Evolutionary conservation across 2,797 vertebrate species (phyloP).

Genomic region (Catostomus latipinnis): DNA sequence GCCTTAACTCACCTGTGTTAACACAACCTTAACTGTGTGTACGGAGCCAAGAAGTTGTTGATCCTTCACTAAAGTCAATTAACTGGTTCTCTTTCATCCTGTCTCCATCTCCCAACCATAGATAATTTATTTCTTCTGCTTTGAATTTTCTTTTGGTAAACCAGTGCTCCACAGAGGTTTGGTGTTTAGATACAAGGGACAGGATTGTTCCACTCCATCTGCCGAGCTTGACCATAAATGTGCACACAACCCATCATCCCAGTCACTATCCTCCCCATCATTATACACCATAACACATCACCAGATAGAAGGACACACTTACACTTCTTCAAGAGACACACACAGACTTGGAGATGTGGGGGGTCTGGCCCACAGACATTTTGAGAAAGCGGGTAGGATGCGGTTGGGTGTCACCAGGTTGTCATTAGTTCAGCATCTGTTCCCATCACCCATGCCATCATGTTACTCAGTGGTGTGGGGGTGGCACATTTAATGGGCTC

Average conservation of each 20-base stretch:
- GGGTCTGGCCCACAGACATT: conserved; percentile 56
- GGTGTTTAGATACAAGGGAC: conserved; percentile 18
- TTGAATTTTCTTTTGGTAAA: conserved; percentile 8
- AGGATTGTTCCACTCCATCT: conserved; percentile 21
- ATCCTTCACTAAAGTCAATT: conserved; percentile 20
- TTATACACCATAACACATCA: conserved; percentile 17
- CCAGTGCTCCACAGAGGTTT: conserved; percentile 15
- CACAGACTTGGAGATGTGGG: conserved; percentile 41
- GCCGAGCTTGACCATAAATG: conserved; percentile 19
- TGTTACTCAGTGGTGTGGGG: conserved; percentile 81
- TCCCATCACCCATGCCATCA: conserved; percentile 87
- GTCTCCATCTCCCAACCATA: background rate
- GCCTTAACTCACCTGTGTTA: no score
- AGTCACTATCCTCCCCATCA: background rate
- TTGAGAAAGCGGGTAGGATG: conserved; percentile 71
- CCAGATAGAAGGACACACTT: conserved; percentile 18
- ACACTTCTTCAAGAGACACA: conserved; percentile 8
- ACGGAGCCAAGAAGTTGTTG: no score
- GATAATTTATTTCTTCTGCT: conserved; percentile 5
- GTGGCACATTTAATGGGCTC: conserved; percentile 82
- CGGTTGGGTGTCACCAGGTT: conserved; percentile 86
- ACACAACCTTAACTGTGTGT: no score
- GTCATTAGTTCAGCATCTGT: conserved; percentile 88
- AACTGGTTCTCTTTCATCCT: conserved; percentile 1
- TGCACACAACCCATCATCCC: conserved; percentile 17